Evolutionary conservation across 2,797 vertebrate species (phyloP).

Genomic region (Spinus olivaceus): DNA sequence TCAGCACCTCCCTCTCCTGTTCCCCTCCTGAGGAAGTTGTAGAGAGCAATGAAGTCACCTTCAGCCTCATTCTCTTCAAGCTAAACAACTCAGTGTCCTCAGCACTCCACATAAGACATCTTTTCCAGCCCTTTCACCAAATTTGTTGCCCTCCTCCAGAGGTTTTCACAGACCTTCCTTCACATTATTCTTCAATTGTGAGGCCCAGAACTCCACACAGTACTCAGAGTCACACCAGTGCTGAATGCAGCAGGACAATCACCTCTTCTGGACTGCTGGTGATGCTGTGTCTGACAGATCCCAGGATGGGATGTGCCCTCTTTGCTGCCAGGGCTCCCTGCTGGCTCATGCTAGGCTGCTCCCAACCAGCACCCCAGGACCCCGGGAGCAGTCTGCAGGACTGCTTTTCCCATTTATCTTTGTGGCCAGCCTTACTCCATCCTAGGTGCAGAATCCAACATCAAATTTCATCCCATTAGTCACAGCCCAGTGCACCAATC

Average conservation of each 20-base stretch:
- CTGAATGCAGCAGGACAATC: background rate
- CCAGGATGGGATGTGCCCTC: background rate
- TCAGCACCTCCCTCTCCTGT: background rate
- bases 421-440: background rate
- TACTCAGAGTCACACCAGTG: fast-evolving
- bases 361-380: no score
- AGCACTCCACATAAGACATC: background rate
- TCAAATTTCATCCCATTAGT: background rate
- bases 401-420: background rate
- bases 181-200: no score
- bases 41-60: background rate
- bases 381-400: background rate
- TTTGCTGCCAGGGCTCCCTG: background rate
- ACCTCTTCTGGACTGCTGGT: background rate
- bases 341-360: background rate
- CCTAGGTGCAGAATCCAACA: background rate
- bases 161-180: background rate
- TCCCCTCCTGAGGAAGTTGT: background rate
- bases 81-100: background rate
- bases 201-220: background rate
- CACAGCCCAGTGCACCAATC: no score
- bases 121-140: background rate
- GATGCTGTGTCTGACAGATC: background rate
- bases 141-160: background rate
- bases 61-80: background rate